Base-by-base conservation (phyloP, 2,797 vertebrate species). In the Atherinosoma microstoma region DNA sequence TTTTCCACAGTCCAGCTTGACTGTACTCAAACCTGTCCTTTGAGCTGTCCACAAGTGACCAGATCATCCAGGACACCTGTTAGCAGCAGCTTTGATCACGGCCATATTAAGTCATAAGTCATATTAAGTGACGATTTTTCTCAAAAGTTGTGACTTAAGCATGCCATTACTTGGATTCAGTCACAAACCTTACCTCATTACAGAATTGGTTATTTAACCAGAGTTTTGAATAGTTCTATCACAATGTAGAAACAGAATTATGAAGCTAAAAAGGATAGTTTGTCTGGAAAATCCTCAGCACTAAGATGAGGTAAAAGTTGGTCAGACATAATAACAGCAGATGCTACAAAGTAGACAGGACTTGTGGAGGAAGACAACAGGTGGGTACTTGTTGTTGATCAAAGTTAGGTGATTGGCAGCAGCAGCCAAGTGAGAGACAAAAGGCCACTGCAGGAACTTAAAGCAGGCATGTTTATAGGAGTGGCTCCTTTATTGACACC, bases 361-460 rank as follows among this genome's bases (percentile, higher is more conserved):
- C 20, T 22, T 16, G 2, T 13, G 65, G 56, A 71, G 54, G 75
- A 67, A 51, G 68, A 38, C 58, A 85, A 84, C 86, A 89, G 78
- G 82, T 87, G 89, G 77, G 61, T 35, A 69, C 29, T 22, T 68
- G 38, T 58, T 6, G 24, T 27, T 53, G 69, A 86, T 84, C 76
- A 81, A 75, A 78, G 71, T 64, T 53, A 30, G 61, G 32, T 80
- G 79, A 84, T 73, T 77, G 83, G 57, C 67, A 34, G 45, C 8
- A 77, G 76, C 85, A 91, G 84, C 83, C 87, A 86, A 84, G 59
- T 8, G 32, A 22, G 24, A 75, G 15, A 78, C n/a, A 47, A 47
- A 35, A 61, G 22, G 58, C 12, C 36, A 27, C 36, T 61, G 12
- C 24, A 16, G 22, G 36, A 61, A 22, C 24, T 40, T 40, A 6